phyloP scores from a whole-genome alignment of 2,888 invertebrate species.

The Hirtodrosophila confusa region DNA sequence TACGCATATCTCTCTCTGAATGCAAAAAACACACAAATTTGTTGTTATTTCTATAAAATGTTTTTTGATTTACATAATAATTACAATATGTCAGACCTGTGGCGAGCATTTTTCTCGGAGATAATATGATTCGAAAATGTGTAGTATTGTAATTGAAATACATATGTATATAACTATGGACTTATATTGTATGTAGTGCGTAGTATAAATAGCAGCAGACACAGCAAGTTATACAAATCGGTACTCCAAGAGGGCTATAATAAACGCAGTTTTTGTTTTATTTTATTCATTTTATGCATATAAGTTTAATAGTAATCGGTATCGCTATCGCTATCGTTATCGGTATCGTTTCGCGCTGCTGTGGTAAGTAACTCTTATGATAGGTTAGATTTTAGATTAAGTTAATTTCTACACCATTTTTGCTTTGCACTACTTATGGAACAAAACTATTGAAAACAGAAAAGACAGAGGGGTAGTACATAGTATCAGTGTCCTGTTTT shows the following conservation, averaged over 20 bases:
- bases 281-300: slow-evolving; percentile 44
- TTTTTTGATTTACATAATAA: slow-evolving; percentile 73
- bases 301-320: slow-evolving; percentile 60
- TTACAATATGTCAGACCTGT: slow-evolving; percentile 67
- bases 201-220: slow-evolving; percentile 25
- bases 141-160: slow-evolving; percentile 41
- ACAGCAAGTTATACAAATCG: slow-evolving; percentile 31
- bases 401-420: slow-evolving; percentile 75
- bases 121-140: slow-evolving; percentile 51
- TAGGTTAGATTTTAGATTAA: slow-evolving; percentile 72
- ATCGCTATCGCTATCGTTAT: slow-evolving; percentile 30
- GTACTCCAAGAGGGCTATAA: slow-evolving; percentile 29
- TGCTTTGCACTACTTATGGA: slow-evolving; percentile 75
- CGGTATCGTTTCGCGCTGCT: slow-evolving; percentile 59
- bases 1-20: slow-evolving; percentile 48
- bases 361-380: slow-evolving; percentile 71
- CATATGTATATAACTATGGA: slow-evolving; percentile 10
- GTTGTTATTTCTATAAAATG: slow-evolving; percentile 58
- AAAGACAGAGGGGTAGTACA: slow-evolving; percentile 48
- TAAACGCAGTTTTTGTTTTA: slow-evolving; percentile 47
- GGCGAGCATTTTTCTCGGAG: slow-evolving; percentile 47
- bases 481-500: slow-evolving; percentile 42
- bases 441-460: slow-evolving; percentile 64
- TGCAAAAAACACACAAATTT: slow-evolving; percentile 57
- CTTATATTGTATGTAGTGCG: slow-evolving; percentile 12